Evolutionary conservation across 2,113 vertebrate species (phyloP), one percentile per base, ranked within the genome.

Genomic region (Burhinus bistriatus): DNA sequence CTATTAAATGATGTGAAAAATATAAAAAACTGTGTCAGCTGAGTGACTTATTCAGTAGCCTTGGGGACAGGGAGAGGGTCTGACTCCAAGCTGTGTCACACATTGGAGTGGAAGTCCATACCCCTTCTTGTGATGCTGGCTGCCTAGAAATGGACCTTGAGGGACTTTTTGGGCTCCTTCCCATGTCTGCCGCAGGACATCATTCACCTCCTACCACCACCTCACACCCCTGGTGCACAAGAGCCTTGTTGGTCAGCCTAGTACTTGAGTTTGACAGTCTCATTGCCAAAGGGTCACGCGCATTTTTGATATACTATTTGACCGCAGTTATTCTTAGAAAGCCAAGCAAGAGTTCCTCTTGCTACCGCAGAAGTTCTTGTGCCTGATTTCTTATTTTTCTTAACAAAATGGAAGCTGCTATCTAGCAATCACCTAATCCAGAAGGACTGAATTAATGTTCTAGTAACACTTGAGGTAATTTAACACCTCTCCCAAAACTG

Each of bases 401-500:
- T 29, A 71, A 29, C 25, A 65, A 73, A 80, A 45, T 51, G 32
- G 25, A 81, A 89, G 70, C 12, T 21, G 10, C 7, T 40, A 52
- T 38, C 23, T 15, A 85, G 32, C 12, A 76, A 78, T 29, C 15
- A 45, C 10, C 75, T 92, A 62, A 90, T 70, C 27, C 68, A 73
- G 62, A 83, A 86, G 15, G 57, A 69, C n/a, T 22, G 34, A 88
- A 86, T 66, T 88, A 83, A 61, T 92, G 85, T 72, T 88, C 83
- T 59, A 36, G 20, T 54, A 78, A 62, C 32, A 45, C 19, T 62
- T 49, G 8, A 79, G 55, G 34, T 57, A 80, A 69, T 83, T 82
- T 70, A 73, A 54, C 40, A 82, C 14, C 18, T 87, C 36, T 78
- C 22, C 22, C 27, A 83, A 61, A 92, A 77, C 42, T 61, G 26